A percentile compares a stretch with the other conserved stretches of the same genome.
These are phyloP conservation scores for Pomatostomus ruficeps DNA, from an alignment of 2,113 vertebrate genomes.

Conservation along the genomic window DNA sequence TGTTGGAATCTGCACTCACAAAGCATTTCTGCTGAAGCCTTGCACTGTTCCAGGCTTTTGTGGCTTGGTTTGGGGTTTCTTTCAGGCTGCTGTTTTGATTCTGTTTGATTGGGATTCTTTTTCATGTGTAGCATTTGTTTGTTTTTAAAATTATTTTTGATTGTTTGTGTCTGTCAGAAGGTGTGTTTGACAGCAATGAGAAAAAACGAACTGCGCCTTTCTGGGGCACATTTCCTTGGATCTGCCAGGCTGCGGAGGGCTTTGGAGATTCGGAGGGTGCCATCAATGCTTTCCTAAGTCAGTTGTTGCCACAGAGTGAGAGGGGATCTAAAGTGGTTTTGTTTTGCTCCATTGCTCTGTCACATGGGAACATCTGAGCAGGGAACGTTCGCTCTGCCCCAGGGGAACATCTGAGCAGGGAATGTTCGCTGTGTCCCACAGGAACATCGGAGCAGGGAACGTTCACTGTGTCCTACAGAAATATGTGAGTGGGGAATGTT, in stretches of 20 bases:
- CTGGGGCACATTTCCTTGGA: fast-evolving
- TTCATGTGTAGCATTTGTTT: neutral
- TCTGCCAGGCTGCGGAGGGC: neutral
- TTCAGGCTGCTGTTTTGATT: neutral
- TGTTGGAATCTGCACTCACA: neutral
- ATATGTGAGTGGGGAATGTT: too few relatives aligned
- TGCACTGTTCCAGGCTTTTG: neutral
- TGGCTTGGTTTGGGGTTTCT: neutral
- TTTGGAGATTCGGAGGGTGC: neutral
- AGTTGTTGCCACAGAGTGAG: fast-evolving
- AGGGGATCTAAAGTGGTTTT: neutral
- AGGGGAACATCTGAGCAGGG: too few relatives aligned
- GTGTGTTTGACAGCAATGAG: neutral
- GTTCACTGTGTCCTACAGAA: too few relatives aligned
- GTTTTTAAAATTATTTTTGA: neutral
- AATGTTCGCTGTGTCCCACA: too few relatives aligned
- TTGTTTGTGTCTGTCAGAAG: neutral
- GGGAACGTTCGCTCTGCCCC: too few relatives aligned
- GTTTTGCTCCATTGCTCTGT: too few relatives aligned
- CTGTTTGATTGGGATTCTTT: neutral
- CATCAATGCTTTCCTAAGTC: neutral
- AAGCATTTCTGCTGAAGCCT: neutral
- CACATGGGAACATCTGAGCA: too few relatives aligned
- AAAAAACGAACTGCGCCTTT: neutral
- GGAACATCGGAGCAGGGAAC: too few relatives aligned